Conservation (phyloP, 2,113 vertebrate genomes). For the Neogobius melanostomus region DNA sequence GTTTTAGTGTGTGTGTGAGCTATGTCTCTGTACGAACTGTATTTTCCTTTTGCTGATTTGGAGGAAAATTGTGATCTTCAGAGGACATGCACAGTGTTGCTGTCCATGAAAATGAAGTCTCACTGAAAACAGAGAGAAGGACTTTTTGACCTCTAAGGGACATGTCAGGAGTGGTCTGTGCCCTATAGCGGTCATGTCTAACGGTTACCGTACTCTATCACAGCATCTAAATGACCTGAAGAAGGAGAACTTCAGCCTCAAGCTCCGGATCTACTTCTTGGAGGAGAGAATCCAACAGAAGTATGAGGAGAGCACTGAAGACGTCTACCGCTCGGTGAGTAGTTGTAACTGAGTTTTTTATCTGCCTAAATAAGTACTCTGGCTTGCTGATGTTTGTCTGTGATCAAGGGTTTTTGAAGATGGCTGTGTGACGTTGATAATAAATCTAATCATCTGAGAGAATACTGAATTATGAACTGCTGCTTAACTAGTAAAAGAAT, state of each 20-base stretch:
- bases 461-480: too few relatives aligned
- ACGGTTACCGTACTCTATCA: conserved; percentile 95
- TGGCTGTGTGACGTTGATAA: too few relatives aligned
- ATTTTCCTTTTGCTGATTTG: conserved; percentile 16
- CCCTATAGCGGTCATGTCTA: conserved; percentile 86
- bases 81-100: conserved; percentile 28
- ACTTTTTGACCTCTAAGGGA: conserved; percentile 48
- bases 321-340: conserved; percentile 91
- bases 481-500: too few relatives aligned
- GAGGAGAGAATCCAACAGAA: conserved; percentile 97
- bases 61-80: conserved; percentile 39
- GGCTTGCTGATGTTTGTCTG: not conserved
- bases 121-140: conserved; percentile 25
- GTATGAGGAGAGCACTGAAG: conserved; percentile 88
- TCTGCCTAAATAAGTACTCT: not conserved
- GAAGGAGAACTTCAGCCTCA: conserved; percentile 99
- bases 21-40: conserved; percentile 36
- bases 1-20: conserved; percentile 43
- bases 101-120: conserved; percentile 43
- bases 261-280: conserved; percentile 98
- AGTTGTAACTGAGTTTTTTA: not conserved
- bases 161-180: conserved; percentile 38
- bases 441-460: too few relatives aligned
- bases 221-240: conserved; percentile 99
- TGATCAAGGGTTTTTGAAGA: not conserved